phyloP scores from a whole-genome alignment of 2,797 vertebrate genomes.

The Choloepus didactylus region DNA sequence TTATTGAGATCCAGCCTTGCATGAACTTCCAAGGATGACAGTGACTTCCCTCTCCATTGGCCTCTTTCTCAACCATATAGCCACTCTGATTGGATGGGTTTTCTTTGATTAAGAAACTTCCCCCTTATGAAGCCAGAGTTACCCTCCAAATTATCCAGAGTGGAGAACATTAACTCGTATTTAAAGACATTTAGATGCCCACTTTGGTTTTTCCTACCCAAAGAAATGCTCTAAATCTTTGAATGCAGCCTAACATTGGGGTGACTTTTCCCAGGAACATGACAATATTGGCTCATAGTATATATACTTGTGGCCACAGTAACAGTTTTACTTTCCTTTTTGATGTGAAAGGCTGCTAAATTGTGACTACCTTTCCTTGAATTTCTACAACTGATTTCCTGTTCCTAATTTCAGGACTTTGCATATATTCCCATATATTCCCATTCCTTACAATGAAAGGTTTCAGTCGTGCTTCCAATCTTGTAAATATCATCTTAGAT shows the following conservation, averaged over 20 bases:
- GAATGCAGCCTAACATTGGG: neutral
- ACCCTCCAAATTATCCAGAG: neutral
- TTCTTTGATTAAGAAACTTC: constrained; percentile 9
- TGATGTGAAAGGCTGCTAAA: neutral
- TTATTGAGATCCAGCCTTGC: neutral
- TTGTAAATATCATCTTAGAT: neutral
- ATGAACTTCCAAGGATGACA: neutral
- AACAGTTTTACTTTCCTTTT: constrained; percentile 26
- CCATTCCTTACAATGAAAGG: neutral
- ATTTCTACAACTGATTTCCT: neutral
- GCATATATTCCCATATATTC: neutral
- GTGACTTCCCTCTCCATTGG: neutral
- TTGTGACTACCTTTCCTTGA: neutral
- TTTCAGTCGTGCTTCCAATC: neutral
- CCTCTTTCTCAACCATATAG: neutral
- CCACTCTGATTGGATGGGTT: neutral
- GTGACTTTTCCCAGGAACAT: neutral
- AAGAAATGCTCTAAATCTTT: constrained; percentile 19
- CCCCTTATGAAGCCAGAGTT: neutral
- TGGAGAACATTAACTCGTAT: neutral
- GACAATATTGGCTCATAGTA: neutral
- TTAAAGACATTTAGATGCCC: neutral
- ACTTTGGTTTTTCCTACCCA: neutral
- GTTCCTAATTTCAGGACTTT: constrained; percentile 25
- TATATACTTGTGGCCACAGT: neutral